Evolutionary conservation across 2,113 vertebrate species (phyloP), one percentile per base, ranked within the genome.

Genomic region (Jacana jacana): DNA sequence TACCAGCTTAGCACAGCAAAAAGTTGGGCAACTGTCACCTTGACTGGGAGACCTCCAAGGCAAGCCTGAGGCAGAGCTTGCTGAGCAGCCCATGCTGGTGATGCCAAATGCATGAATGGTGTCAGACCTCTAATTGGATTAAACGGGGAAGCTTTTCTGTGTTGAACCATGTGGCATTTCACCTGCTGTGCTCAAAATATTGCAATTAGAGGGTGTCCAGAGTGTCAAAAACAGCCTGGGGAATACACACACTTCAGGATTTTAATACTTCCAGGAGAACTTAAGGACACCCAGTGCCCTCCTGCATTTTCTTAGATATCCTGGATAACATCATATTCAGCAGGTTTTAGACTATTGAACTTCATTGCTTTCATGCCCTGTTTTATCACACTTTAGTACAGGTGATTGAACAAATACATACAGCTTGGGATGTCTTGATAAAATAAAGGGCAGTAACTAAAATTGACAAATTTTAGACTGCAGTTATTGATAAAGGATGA

Each of bases 81-180:
- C 54, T 39, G 58, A 68, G 42, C 71, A 44, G 86, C 71, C 48
- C 2, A 0, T 10, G 57, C 37, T 27, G 52, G 24, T 28, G 40
- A 2, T 52, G 49, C 17, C 65, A 23, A 51, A 28, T 2, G 1
- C 8, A 4, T 0, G 27, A 40, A 3, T 2, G 39, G 49, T 17
- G 46, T 27, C 75, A 73, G 33, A 24, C 18, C 80, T 28, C 9
- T 40, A 24, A 16, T 3, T 84, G 63, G 46, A 7, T 54, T 73
- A 64, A n/a, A 44, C 13, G 40, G 44, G n/a, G 23, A 77, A 86
- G 55, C 11, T 57, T 14, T 52, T 22, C 39, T 13, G 25, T 44
- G 57, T 35, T 71, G 63, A 68, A 20, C 46, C 40, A 18, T 0
- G 14, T 13, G 57, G 64, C 11, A 6, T 61, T 35, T 60, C 42